Conservation (phyloP, 2,888 invertebrate genomes). For the Chalcis sispes region DNA sequence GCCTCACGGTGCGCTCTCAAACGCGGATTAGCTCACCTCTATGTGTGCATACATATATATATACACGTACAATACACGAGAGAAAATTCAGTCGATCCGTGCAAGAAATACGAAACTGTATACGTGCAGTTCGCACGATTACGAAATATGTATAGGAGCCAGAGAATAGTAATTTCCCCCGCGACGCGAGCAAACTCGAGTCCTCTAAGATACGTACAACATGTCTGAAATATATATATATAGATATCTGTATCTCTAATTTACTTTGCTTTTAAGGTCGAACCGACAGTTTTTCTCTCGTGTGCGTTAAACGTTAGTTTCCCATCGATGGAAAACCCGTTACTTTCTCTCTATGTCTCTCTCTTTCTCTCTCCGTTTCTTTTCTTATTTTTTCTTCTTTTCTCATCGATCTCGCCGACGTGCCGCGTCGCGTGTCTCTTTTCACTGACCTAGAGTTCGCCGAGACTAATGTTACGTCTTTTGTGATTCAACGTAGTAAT, state of each 20-base stretch:
- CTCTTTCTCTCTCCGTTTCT: neutral
- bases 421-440: neutral
- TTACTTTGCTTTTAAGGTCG: conserved; percentile 27
- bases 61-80: no score
- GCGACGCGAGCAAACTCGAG: no score
- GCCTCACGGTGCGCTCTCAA: neutral
- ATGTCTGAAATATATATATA: conserved; percentile 18
- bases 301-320: conserved; percentile 12
- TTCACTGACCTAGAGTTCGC: conserved; percentile 29
- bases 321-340: conserved; percentile 22
- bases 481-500: no score
- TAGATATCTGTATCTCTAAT: conserved; percentile 26
- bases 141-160: conserved; percentile 32
- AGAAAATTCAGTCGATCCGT: conserved; percentile 34
- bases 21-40: conserved; percentile 9
- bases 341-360: conserved; percentile 41
- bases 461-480: no score
- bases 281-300: neutral
- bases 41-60: no score
- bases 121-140: conserved; percentile 55
- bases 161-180: neutral
- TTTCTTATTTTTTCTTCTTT: neutral
- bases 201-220: conserved; percentile 1
- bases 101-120: conserved; percentile 58
- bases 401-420: no score